Conservation (phyloP, 2,113 vertebrate species). For the Cariama cristata region DNA sequence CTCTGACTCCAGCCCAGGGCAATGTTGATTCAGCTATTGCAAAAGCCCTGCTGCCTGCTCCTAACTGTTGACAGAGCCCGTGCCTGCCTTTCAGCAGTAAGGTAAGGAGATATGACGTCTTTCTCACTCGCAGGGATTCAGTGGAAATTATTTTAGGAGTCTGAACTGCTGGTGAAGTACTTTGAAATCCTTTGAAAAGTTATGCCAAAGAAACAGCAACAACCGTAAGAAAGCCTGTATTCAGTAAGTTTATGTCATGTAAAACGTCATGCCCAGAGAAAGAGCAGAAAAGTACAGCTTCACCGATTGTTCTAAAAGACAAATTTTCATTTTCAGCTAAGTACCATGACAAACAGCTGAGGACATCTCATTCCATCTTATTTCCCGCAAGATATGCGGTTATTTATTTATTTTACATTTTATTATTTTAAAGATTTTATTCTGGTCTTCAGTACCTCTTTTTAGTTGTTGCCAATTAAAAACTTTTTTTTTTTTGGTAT, state of each 20-base stretch:
- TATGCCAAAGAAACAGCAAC: neutral
- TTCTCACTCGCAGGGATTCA: neutral
- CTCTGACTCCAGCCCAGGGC: neutral
- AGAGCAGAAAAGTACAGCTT: neutral
- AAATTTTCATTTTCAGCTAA: neutral
- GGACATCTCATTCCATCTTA: neutral
- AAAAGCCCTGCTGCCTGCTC: neutral
- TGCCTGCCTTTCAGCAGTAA: neutral
- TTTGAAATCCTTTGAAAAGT: neutral
- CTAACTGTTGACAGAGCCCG: neutral
- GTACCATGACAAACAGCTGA: neutral
- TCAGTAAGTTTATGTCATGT: fast-evolving
- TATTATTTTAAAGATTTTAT: neutral
- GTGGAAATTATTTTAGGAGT: neutral
- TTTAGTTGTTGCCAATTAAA: neutral
- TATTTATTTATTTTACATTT: neutral
- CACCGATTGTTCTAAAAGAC: neutral
- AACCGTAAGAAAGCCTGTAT: neutral
- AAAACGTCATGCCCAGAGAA: neutral
- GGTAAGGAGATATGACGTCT: fast-evolving
- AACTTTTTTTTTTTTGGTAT: too few relatives aligned
- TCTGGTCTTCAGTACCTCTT: neutral
- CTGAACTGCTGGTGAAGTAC: neutral
- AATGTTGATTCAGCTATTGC: too few relatives aligned
- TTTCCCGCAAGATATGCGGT: neutral